Evolutionary conservation across 2,888 invertebrate genomes (phyloP), one percentile per base, ranked within the genome.

Genomic region (Mesoligia furuncula): DNA sequence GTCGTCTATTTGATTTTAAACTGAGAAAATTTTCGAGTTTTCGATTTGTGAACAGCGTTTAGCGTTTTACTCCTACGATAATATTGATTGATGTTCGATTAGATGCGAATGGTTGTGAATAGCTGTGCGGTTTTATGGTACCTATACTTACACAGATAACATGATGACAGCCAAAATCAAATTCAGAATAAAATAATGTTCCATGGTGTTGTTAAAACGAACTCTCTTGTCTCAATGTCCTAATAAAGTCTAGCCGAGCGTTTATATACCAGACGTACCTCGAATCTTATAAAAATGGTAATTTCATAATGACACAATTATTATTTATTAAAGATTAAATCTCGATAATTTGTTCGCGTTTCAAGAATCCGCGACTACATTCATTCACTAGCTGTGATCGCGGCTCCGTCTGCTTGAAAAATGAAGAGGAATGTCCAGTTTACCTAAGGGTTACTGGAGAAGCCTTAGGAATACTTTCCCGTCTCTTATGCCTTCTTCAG

Each of bases 251-350:
- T 45, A 17, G 0, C 1, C 13, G 57, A 24, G 15, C 17, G 64
- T 57, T 75, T 78, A 75, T 75, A 78, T 62, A 71, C n/a, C n/a
- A 31, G 9, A 39, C 39, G 31, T 48, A 36, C 42, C 42, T 17
- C 17, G 31, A 24, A 31, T 57, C 57, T 42, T 66, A 66, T 66
- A 42, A 42, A 65, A 65, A 42, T 42, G 42, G 11, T 42, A 42
- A 42, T 42, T 42, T 42, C 42, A 42, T 42, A 42, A 42, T 42
- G 65, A 42, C 65, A 9, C n/a, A 66, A 66, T 66, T n/a, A n/a
- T 51, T 64, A 76, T 76, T 74, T 74, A 73, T 77, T 61, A 67
- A 48, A 66, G 27, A 66, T 65, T 76, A 57, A 70, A 48, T 48
- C 42, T 17, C 0, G 36, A 61, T 71, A 61, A 74, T 39, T 42